These are phyloP conservation scores for Saimiri boliviensis DNA, from an alignment of 2,113 vertebrate species.

Conservation along the genomic window DNA sequence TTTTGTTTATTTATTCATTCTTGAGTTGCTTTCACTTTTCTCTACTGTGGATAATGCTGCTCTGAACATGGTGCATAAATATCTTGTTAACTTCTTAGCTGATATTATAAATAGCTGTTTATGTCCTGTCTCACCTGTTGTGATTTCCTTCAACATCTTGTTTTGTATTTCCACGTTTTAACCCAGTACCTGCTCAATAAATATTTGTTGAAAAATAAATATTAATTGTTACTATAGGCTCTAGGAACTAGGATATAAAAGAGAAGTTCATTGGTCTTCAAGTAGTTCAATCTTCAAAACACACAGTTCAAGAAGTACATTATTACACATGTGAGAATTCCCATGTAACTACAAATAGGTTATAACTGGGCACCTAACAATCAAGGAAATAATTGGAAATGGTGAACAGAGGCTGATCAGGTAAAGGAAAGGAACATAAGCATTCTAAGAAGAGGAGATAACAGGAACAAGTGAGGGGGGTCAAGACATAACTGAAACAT, in stretches of 20 bases:
- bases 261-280: background rate
- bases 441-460: background rate
- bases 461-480: background rate
- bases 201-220: background rate
- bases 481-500: background rate
- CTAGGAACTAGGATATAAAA: background rate
- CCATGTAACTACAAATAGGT: background rate
- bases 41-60: background rate
- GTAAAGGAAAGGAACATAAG: background rate
- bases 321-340: background rate
- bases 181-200: background rate
- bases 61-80: background rate
- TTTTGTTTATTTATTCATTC: background rate
- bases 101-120: background rate
- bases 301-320: background rate
- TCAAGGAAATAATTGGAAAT: background rate
- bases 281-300: background rate
- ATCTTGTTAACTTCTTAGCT: background rate
- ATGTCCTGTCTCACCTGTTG: background rate
- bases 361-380: background rate
- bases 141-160: background rate
- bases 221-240: background rate
- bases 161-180: background rate
- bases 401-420: background rate
- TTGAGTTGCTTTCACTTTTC: background rate